These are phyloP conservation scores for Orcinus orca DNA, from an alignment of 2,113 vertebrate species.

Conservation along the genomic window DNA sequence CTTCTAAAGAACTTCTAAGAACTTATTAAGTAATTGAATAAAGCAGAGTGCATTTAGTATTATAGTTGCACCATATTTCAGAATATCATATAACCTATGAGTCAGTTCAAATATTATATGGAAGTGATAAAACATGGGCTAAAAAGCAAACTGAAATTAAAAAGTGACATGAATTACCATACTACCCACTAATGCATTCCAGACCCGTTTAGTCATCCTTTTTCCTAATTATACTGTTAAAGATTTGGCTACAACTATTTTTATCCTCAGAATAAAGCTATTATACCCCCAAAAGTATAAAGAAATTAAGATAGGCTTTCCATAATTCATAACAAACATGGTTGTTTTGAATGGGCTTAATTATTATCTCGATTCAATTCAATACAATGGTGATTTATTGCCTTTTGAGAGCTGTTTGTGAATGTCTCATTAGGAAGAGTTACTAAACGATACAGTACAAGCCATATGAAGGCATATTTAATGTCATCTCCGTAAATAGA, in stretches of 20 bases:
- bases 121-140: constrained; percentile 58
- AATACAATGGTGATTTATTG: constrained; percentile 58
- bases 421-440: constrained; percentile 61
- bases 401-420: constrained; percentile 34
- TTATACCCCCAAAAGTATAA: constrained; percentile 45
- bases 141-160: constrained; percentile 64
- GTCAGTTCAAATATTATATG: constrained; percentile 65
- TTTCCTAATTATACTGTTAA: constrained; percentile 42
- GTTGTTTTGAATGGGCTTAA: constrained; percentile 64
- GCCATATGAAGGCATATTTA: constrained; percentile 41
- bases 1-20: constrained; percentile 74
- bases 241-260: constrained; percentile 52
- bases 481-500: constrained; percentile 40
- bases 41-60: constrained; percentile 58
- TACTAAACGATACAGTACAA: background rate
- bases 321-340: constrained; percentile 36
- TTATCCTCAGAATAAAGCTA: constrained; percentile 39
- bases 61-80: constrained; percentile 56
- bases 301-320: constrained; percentile 66
- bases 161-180: constrained; percentile 6
- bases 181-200: constrained; percentile 47
- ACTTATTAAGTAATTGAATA: constrained; percentile 70
- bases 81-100: constrained; percentile 68
- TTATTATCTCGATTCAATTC: constrained; percentile 64
- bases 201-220: constrained; percentile 47